A percentile compares a stretch with the other conserved stretches of the same genome.
Conservation (phyloP, 2,797 vertebrate species). For the Anisognathus igniventris region DNA sequence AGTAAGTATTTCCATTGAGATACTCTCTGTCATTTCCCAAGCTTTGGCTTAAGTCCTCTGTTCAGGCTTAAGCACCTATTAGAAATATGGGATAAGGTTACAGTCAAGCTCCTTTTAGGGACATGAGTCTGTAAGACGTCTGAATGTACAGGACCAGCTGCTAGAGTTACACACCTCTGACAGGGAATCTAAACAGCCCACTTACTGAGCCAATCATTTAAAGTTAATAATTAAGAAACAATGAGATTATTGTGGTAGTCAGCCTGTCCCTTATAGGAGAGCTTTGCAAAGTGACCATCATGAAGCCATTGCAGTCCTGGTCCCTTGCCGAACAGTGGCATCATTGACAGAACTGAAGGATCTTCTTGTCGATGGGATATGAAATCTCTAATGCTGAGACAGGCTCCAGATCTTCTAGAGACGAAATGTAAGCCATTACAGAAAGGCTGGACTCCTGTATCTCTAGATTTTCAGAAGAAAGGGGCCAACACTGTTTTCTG, state of each 20-base stretch:
- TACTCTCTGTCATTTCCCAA: neutral
- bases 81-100: neutral
- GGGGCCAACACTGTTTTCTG: neutral
- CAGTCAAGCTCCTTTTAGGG: neutral
- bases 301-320: neutral
- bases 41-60: neutral
- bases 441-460: neutral
- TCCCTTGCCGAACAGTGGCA: neutral
- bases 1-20: neutral
- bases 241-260: neutral
- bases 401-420: neutral
- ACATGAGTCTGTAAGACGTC: neutral
- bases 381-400: neutral
- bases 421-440: neutral
- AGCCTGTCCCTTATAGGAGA: neutral
- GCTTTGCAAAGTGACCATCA: neutral
- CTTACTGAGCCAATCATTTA: neutral
- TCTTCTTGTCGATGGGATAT: neutral
- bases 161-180: neutral
- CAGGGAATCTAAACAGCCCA: neutral
- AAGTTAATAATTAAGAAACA: neutral
- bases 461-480: neutral
- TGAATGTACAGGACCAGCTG: neutral
- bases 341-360: neutral
- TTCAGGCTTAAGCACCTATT: neutral